Percentiles rank a stretch among this genome's conserved stretches.
phyloP scores from a whole-genome alignment of 2,113 vertebrate genomes.

The Semnornis frantzii region DNA sequence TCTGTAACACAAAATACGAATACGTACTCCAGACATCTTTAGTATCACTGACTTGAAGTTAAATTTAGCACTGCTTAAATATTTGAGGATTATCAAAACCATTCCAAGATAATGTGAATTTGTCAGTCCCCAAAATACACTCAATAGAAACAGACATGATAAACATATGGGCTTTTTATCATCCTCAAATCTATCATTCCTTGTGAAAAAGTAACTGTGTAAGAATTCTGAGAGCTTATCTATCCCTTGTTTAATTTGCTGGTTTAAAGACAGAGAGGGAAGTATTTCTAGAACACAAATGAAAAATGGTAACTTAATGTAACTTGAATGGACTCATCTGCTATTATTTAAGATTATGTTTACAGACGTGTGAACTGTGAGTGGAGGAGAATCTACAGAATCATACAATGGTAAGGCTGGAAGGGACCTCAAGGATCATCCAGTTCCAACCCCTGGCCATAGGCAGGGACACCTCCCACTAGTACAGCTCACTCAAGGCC shows the following conservation, averaged over 20 bases:
- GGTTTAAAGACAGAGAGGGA: background rate
- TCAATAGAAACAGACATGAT: background rate
- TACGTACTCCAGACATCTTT: background rate
- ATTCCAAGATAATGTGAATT: background rate
- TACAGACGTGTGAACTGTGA: background rate
- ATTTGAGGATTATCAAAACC: background rate
- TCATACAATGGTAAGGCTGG: too few relatives aligned
- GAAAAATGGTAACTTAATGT: background rate
- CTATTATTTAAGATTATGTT: background rate
- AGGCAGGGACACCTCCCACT: too few relatives aligned
- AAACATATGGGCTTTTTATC: background rate
- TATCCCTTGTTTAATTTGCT: background rate
- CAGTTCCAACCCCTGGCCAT: too few relatives aligned
- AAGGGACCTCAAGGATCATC: too few relatives aligned
- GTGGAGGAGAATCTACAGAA: background rate
- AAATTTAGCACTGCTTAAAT: background rate
- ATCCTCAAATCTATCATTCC: background rate
- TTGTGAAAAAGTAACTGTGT: background rate
- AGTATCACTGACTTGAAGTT: background rate
- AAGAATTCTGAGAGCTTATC: background rate
- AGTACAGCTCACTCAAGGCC: too few relatives aligned
- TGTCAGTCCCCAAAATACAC: background rate
- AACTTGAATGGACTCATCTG: background rate
- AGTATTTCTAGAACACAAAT: background rate
- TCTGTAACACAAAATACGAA: constrained; percentile 74